phyloP scores from a whole-genome alignment of 2,888 invertebrate genomes.

The Nemurella pictetii region DNA sequence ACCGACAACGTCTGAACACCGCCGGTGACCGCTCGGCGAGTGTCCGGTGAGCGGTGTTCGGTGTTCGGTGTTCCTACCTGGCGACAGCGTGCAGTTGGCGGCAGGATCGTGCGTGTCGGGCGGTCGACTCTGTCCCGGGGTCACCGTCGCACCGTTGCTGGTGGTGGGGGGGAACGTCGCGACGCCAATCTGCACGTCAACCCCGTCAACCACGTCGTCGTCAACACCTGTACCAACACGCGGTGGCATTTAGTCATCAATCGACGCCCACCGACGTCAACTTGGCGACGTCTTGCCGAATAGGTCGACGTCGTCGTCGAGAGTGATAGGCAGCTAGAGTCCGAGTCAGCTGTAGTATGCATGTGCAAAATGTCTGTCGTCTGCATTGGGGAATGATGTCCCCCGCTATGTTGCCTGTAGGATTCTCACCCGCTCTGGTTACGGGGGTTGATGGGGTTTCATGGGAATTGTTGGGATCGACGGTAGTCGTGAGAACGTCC shows the following conservation, averaged over 20 bases:
- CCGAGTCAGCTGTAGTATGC: not conserved
- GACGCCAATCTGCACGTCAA: conserved; percentile 40
- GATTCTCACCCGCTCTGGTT: no score
- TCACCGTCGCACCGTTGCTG: conserved; percentile 46
- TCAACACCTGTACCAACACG: conserved; percentile 45
- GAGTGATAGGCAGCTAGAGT: not conserved
- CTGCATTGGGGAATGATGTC: no score
- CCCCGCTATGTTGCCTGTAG: no score
- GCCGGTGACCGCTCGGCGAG: no score
- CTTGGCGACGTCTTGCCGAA: no score
- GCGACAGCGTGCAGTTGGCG: conserved; percentile 22
- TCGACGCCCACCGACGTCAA: no score
- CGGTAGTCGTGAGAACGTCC: no score
- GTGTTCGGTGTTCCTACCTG: not conserved
- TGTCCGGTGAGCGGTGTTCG: no score
- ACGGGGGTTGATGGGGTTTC: no score
- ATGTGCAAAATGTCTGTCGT: not conserved
- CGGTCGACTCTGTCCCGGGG: conserved; percentile 47
- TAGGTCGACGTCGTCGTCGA: not conserved
- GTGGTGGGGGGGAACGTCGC: conserved; percentile 44
- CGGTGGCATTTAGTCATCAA: conserved; percentile 38
- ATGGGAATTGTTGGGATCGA: no score
- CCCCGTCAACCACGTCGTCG: conserved; percentile 7
- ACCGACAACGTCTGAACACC: no score
- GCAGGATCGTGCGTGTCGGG: not conserved